Conservation (phyloP, 2,888 invertebrate genomes). For the Endomychus coccineus region DNA sequence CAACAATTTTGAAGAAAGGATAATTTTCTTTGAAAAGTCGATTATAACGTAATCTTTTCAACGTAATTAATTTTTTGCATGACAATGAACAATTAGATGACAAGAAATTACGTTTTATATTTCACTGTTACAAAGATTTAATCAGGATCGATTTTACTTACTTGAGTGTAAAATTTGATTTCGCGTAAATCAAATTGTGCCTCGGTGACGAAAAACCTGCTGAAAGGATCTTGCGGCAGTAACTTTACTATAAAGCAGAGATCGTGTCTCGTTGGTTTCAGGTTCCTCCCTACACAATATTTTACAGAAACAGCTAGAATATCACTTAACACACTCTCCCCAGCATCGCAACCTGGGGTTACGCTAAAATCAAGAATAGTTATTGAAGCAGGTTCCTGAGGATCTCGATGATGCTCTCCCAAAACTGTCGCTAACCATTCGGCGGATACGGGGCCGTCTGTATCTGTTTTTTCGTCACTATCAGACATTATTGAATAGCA, state of each 20-base stretch:
- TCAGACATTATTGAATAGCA: constrained; percentile 47
- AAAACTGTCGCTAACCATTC: constrained; percentile 52
- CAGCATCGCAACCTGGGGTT: constrained; percentile 54
- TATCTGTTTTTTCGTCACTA: constrained; percentile 45
- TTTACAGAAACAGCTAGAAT: constrained; percentile 68
- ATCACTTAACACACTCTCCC: constrained; percentile 68
- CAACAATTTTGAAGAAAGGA: no score
- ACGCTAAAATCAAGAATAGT: constrained; percentile 48
- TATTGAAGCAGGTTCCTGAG: constrained; percentile 35
- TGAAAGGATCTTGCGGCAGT: constrained; percentile 71
- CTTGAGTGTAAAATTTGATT: constrained; percentile 75
- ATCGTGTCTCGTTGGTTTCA: constrained; percentile 28
- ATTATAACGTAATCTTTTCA: no score
- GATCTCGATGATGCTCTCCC: constrained; percentile 44
- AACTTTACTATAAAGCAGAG: constrained; percentile 63
- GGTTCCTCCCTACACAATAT: constrained; percentile 46
- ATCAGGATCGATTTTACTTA: constrained; percentile 45
- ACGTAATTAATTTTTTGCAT: no score
- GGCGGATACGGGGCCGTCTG: constrained; percentile 50
- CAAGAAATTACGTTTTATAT: no score
- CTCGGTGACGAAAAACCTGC: constrained; percentile 71
- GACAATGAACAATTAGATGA: no score
- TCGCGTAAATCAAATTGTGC: constrained; percentile 76
- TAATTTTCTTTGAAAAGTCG: no score
- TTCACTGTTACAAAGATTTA: no score